Base-by-base conservation (phyloP, 2,113 vertebrate genomes). In the Mesitornis unicolor region DNA sequence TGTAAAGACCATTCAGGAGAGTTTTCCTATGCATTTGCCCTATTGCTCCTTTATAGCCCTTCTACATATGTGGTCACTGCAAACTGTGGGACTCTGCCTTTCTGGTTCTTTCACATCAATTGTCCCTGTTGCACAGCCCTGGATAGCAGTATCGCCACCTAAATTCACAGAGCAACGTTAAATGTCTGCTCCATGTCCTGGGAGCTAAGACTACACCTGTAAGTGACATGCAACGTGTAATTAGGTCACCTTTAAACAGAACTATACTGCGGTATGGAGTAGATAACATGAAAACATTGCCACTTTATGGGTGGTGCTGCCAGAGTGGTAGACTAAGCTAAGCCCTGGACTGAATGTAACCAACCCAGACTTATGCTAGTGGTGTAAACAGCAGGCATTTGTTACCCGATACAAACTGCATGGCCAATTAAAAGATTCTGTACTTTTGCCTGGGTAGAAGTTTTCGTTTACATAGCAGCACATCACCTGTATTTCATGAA, bases 21-120 rank as follows among this genome's bases (percentile, higher is more conserved):
- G 19, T 50, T 68, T n/a, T 42, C 29, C 26, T 33, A 36, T 1
- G 0, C 3, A 0, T 43, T 68, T 43, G 21, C 33, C 31, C 26
- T 60, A 3, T 38, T 21, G 0, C 11, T 22, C 38, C 22, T 45
- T 61, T 38, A 17, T 11, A 45, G 47, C 21, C 33, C 26, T 45
- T 45, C 18, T 33, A 45, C 48, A 5, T 29, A n/a, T 2, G 1
- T 11, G 12, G 53, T 45, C 5, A 0, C 29, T 40, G 53, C 45
- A 67, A 38, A 16, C 33, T 12, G 10, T 13, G 29, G n/a, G 19
- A 25, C n/a, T n/a, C 7, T 4, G 7, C 18, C 2, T 24, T 82
- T 53, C 53, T 51, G n/a, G 16, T 38, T 19, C 38, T 68, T 68
- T 51, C 5, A 0, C 16, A 29, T 10, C 28, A 6, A 4, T 28